A percentile compares a stretch with the other conserved stretches of the same genome.
Conservation (phyloP, 2,797 vertebrate species). For the Micropoecilia bifurca region DNA sequence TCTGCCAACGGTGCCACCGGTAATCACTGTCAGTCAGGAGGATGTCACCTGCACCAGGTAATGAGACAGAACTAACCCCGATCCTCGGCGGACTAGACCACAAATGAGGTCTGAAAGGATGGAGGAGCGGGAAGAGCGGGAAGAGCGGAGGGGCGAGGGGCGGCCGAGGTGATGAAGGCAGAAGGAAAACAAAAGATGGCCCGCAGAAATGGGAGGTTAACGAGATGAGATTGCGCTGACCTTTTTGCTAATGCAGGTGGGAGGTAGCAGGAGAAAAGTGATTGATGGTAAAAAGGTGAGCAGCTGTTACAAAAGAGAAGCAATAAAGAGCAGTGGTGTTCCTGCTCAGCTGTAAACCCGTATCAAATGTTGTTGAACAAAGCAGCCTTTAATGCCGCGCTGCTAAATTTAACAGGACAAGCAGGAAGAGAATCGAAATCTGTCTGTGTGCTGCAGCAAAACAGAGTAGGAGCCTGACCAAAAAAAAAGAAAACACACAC, state of each 20-base stretch:
- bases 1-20: conserved; percentile 61
- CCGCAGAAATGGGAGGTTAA: conserved; percentile 75
- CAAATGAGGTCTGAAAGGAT: conserved; percentile 60
- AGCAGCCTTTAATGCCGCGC: conserved; percentile 34
- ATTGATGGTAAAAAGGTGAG: conserved; percentile 72
- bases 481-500: not conserved
- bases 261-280: conserved; percentile 62
- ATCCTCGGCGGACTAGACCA: conserved; percentile 59
- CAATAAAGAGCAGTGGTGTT: conserved; percentile 56
- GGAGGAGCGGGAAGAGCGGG: conserved; percentile 10
- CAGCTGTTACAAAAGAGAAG: conserved; percentile 64
- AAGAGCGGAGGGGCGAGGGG: not conserved
- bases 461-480: not conserved
- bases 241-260: conserved; percentile 74
- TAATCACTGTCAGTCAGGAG: conserved; percentile 66
- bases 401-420: conserved; percentile 19
- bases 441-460: not conserved
- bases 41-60: conserved; percentile 72
- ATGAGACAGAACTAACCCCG: conserved; percentile 74
- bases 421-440: not conserved
- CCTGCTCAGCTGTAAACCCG: conserved; percentile 42
- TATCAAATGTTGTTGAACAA: conserved; percentile 32
- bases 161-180: conserved; percentile 24
- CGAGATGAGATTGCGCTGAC: conserved; percentile 76
- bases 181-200: conserved; percentile 71